Evolutionary conservation across 1,140 invertebrate species (phyloP), one percentile per base, ranked within the genome.

Genomic region (Agrilus planipennis): DNA sequence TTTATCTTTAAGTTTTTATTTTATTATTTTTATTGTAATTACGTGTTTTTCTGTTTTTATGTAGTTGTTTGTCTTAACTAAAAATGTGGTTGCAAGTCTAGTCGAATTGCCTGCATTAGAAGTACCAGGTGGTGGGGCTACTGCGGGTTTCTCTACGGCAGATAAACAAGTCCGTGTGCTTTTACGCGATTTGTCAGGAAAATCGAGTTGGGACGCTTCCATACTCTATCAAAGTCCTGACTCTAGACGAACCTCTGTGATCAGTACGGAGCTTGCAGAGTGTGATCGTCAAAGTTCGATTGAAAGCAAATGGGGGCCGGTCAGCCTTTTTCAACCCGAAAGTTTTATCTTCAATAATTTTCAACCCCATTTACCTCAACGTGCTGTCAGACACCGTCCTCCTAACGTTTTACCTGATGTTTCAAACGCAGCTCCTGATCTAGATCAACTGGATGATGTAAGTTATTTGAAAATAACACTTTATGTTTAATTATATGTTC

Each of bases 121-220:
- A 54, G 71, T 81, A 27, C 81, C 87, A 2, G 82, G 84, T 4
- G 86, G 84, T 17, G 84, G 83, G n/a, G 79, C 86, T 14, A 88
- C 86, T 1, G 80, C 81, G 3, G 75, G 75, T 14, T 45, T 77
- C 19, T 63, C 71, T 22, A 77, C 75, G 0, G 76, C 75, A 9
- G 73, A 77, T 44, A 72, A 71, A 52, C 78, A 68, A 77, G 88
- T 94, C 16, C 70, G 92, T 19, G 78, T 95, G 15, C 70, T 98
- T 9, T 64, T 96, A 32, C 70, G 93, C 20, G 91, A 95, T 65
- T 68, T 96, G n/a, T 82, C 85, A 32, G 92, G 93, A n/a, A 96
- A 95, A 67, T 85, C 87, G 34, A 91, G 86, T 47, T 97, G 92
- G 92, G 91, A 96, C 62, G 88, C 86, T 34, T 88, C 89, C 0